Base-by-base conservation (phyloP, 2,113 vertebrate species). In the Tenebrosternarchus preto region DNA sequence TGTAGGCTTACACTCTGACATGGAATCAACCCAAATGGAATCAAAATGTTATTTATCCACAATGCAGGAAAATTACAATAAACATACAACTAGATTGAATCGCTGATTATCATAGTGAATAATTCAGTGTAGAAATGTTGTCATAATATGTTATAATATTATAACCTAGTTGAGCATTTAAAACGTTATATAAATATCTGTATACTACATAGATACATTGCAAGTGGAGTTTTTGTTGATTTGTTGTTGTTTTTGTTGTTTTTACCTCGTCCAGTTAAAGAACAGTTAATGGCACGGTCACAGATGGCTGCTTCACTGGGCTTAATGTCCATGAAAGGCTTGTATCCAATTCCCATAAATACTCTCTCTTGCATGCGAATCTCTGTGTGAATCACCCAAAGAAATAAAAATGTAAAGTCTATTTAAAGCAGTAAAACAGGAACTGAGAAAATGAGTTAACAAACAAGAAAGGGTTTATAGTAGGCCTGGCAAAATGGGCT, bases 281-380 rank as follows among this genome's bases (percentile, higher is more conserved):
- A 84, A 60, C 83, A 93, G 84, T 92, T 90, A 59, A 94, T 83
- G 0, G 92, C 92, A 86, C 94, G 88, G 87, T 93, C 86, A 22
- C 80, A 91, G 74, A 94, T 94, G 19, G 92, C 93, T 29, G 93
- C 92, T 19, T 94, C 93, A 55, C 93, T 95, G 61, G 93, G 94
- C 84, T 93, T 80, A 86, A 94, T 93, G 84, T 95, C 93, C 86
- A 91, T 93, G 82, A 92, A 95, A 33, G 93, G 93, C 74, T 93
- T 94, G 83, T 91, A 92, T 71, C 93, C 94, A 69, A 95, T 92
- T 60, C 94, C 94, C 89, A 94, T 89, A 78, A 94, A 94, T 43
- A 92, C 93, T 80, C 94, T 87, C 80, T 94, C 94, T 84, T 93
- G 93, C 91, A 93, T 93, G 0, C 93, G 93, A 53, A 94, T 85